Conservation (phyloP, 2,113 vertebrate genomes). For the Acrocephalus arundinaceus region DNA sequence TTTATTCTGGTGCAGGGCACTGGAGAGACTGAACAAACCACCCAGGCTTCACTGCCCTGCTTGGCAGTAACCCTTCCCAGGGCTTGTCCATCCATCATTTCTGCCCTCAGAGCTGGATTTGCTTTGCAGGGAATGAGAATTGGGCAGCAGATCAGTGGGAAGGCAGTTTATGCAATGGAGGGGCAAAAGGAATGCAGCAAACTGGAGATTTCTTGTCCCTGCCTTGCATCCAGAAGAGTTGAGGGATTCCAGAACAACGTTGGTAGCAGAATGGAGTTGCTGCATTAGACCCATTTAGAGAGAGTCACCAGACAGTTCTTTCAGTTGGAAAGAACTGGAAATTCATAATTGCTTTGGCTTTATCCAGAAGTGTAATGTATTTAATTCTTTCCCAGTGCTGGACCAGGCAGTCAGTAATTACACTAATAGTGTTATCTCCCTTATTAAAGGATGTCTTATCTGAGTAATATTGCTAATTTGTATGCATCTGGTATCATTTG, state of each 20-base stretch:
- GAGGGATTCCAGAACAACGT: not conserved
- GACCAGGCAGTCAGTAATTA: not conserved
- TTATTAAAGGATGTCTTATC: not conserved
- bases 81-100: not conserved
- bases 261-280: not conserved
- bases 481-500: not conserved
- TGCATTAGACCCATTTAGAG: not conserved
- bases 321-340: not conserved
- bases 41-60: rapidly evolving
- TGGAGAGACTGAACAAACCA: not conserved
- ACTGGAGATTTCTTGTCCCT: not conserved
- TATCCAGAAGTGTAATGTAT: not conserved
- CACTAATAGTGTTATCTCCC: not conserved
- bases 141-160: not conserved
- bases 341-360: not conserved
- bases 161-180: not conserved
- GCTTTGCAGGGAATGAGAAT: not conserved
- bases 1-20: not conserved
- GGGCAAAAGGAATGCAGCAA: not conserved
- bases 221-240: not conserved
- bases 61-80: not conserved
- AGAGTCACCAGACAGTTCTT: not conserved
- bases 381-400: not conserved
- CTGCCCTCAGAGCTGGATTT: not conserved
- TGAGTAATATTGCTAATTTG: not conserved